Base-by-base conservation (phyloP, 1,140 invertebrate genomes). In the Brachionus angularis region DNA sequence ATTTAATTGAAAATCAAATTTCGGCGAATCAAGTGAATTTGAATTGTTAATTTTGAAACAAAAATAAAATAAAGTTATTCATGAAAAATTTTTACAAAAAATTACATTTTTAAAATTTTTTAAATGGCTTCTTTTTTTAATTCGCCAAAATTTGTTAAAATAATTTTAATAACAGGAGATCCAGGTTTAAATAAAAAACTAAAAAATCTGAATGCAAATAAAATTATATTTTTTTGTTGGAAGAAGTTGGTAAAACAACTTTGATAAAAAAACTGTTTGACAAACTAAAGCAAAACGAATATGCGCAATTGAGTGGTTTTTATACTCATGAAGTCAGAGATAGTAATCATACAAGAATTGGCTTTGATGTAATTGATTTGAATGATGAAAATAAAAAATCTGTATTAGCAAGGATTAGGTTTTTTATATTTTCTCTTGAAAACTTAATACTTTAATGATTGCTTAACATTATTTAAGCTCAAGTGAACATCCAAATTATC, bases 311-410 rank as follows among this genome's bases (percentile, higher is more conserved):
- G 3, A 67, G 47, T 29, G 62, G 62, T 5, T 67, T 67, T 67
- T 67, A 67, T 27, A 67, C 62, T 25, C 29, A 67, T n/a, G 62
- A 67, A 34, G 0, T 67, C 10, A 46, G 62, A 47, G 62, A 67
- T 47, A 21, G 5, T 21, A 18, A n/a, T 3, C 27, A 67, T 16
- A 44, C 16, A 1, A 39, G 62, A 67, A 31, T 29, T 23, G 62
- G 62, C 8, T 67, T 67, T 27, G 62, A 67, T 47, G 62, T 67
- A n/a, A 29, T 67, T 36, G 42, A 67, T 67, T 67, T 67, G 25
- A 47, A 21, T 31, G 31, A 42, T 42, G 10, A 33, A 16, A 50
- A 46, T 10, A 0, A 29, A 18, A 47, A 27, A 46, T 39, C 62
- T 1, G 39, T 42, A 21, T 47, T 67, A 36, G 62, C 62, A 16